phyloP scores from a whole-genome alignment of 2,797 vertebrate genomes.

The Caiman crocodilus region DNA sequence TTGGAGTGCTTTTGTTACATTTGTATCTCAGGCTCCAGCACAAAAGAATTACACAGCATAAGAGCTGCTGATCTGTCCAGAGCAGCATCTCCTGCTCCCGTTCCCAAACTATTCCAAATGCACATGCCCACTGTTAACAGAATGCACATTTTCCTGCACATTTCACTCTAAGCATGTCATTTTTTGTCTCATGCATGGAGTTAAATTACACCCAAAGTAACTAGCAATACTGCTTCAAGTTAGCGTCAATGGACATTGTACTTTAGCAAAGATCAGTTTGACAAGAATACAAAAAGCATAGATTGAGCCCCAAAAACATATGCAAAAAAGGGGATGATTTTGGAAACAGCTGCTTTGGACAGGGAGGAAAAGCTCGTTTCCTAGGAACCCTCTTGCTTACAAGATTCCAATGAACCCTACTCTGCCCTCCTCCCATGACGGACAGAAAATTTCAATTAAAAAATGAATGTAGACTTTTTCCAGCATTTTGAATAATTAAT shows the following conservation, averaged over 20 bases:
- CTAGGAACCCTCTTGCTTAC: background rate
- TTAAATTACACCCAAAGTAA: no score
- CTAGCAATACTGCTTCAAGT: no score
- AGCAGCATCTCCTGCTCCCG: background rate
- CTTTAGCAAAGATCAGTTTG: background rate
- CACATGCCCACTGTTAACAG: no score
- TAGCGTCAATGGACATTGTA: background rate
- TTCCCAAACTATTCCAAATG: no score
- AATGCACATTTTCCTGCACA: no score
- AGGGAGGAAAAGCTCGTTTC: background rate
- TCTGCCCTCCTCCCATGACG: background rate
- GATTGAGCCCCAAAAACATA: background rate
- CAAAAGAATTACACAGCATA: no score
- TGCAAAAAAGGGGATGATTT: background rate
- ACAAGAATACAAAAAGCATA: background rate
- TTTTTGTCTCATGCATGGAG: no score
- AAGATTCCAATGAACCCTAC: fast-evolving
- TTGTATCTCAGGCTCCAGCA: no score
- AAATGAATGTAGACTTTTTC: background rate
- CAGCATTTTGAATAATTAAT: background rate
- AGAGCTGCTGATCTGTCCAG: background rate
- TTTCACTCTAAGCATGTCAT: no score
- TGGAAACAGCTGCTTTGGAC: background rate
- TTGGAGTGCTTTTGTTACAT: no score
- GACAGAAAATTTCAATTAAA: background rate